phyloP scores from a whole-genome alignment of 1,140 invertebrate genomes.

The Scaptodrosophila lebanonensis region DNA sequence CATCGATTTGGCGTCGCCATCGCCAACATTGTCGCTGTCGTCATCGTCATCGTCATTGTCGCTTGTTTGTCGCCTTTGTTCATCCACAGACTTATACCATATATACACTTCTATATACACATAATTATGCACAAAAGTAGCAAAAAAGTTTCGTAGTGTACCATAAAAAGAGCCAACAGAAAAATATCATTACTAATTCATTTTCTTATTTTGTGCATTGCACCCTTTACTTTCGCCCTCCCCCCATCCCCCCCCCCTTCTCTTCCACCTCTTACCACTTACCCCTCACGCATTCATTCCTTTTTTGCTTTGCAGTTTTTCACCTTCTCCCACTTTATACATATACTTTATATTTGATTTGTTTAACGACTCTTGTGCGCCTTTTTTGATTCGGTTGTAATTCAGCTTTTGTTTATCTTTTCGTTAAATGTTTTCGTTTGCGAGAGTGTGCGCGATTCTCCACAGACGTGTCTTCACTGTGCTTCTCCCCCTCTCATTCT shows the following conservation, averaged over 20 bases:
- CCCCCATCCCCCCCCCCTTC: slow-evolving; percentile 6
- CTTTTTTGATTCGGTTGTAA: slow-evolving; percentile 9
- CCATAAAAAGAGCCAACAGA: slow-evolving; percentile 34
- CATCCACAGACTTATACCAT: neutral
- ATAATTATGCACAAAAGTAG: slow-evolving; percentile 14
- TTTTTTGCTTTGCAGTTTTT: slow-evolving; percentile 26
- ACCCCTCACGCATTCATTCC: neutral
- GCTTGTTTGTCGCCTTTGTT: slow-evolving; percentile 18
- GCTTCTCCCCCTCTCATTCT: neutral
- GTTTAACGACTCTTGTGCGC: neutral
- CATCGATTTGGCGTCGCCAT: slow-evolving; percentile 48
- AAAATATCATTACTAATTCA: slow-evolving; percentile 68
- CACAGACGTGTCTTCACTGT: slow-evolving; percentile 15
- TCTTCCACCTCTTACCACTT: neutral
- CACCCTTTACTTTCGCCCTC: slow-evolving; percentile 36
- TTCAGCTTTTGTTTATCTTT: slow-evolving; percentile 7
- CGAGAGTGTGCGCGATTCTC: slow-evolving; percentile 41
- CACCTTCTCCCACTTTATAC: neutral
- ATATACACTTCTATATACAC: slow-evolving; percentile 6
- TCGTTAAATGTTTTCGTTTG: slow-evolving; percentile 54
- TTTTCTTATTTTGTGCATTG: slow-evolving; percentile 46
- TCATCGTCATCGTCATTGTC: slow-evolving; percentile 9
- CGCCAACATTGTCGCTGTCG: slow-evolving; percentile 11
- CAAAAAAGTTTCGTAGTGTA: slow-evolving; percentile 26
- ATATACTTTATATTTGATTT: neutral